Percentiles rank a stretch among this genome's conserved stretches.
Conservation (phyloP, 2,888 invertebrate species). For the Amphipoea lucens region DNA sequence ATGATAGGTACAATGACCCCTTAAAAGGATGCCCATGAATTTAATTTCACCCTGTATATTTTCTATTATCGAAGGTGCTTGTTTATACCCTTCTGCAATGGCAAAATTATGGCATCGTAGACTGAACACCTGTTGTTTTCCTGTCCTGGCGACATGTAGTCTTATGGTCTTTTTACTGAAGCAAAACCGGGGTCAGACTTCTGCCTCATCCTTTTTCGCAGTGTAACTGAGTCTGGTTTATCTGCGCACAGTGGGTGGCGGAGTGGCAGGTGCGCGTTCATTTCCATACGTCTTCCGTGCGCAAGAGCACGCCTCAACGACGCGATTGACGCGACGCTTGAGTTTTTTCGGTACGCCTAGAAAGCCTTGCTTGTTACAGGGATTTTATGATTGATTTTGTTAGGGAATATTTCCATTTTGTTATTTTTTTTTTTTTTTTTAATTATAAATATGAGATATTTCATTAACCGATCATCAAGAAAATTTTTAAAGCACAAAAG, state of each 20-base stretch:
- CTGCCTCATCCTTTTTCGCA: constrained; percentile 2
- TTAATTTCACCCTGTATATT: background rate
- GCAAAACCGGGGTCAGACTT: constrained; percentile 11
- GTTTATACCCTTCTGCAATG: background rate
- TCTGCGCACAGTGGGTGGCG: constrained; percentile 70
- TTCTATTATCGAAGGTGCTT: background rate
- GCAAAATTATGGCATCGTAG: background rate
- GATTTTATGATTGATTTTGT: constrained; percentile 23
- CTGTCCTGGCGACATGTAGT: background rate
- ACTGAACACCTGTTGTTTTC: background rate
- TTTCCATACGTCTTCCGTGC: constrained; percentile 71
- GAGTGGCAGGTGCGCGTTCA: constrained; percentile 66
- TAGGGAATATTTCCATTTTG: background rate
- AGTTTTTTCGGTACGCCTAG: constrained; percentile 54
- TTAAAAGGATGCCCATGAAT: no score
- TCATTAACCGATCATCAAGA: background rate
- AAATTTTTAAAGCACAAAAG: background rate
- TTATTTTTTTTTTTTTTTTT: background rate
- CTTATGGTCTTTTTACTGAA: background rate
- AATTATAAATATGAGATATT: background rate
- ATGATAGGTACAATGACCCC: no score
- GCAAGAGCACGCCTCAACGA: constrained; percentile 54
- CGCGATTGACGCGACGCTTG: constrained; percentile 14
- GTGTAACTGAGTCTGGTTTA: constrained; percentile 58
- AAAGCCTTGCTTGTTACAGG: constrained; percentile 24